Evolutionary conservation across 2,888 invertebrate genomes (phyloP), one percentile per base, ranked within the genome.

Genomic region (Strigamia transsilvanica): DNA sequence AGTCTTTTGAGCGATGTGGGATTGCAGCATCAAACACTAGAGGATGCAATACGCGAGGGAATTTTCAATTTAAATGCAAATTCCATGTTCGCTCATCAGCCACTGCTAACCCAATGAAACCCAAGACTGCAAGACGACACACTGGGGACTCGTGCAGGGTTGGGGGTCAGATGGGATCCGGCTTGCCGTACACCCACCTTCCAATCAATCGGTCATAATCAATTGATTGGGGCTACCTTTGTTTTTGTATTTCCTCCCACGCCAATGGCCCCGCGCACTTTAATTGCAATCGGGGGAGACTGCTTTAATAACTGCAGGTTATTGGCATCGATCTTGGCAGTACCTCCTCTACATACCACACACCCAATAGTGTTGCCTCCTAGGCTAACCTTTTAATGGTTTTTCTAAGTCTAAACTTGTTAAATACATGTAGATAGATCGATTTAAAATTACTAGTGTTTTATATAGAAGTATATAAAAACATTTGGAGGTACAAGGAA

Each of bases 61-160:
- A 78, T 78, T 78, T 78, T 78, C 78, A 78, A 78, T 78, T 78
- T 78, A 78, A 78, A 78, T 78, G 78, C 78, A 78, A 78, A 78
- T 78, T 78, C 78, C 78, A 27, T 78, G 78, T 78, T 78, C 78
- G 34, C 38, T 78, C 78, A 78, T 78, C 78, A 78, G 78, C 34
- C 15, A 38, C 78, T 78, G 78, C 61, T 61, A 61, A 61, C 61
- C 61, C 61, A 61, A 61, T 61, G 61, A 61, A 61, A 61, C 61
- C 61, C 61, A 61, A 61, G 61, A 61, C 61, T 12, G n/a, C 61
- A 61, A 61, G 61, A 61, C 61, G 61, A 61, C 61, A 61, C 61
- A 61, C 61, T 15, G 61, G 61, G 61, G 61, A n/a, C 61, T 61
- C 61, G 61, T 61, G 61, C 61, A 61, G 61, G 34, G 61, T 61